phyloP scores from a whole-genome alignment of 1,140 invertebrate genomes.

The Eufriesea mexicana region DNA sequence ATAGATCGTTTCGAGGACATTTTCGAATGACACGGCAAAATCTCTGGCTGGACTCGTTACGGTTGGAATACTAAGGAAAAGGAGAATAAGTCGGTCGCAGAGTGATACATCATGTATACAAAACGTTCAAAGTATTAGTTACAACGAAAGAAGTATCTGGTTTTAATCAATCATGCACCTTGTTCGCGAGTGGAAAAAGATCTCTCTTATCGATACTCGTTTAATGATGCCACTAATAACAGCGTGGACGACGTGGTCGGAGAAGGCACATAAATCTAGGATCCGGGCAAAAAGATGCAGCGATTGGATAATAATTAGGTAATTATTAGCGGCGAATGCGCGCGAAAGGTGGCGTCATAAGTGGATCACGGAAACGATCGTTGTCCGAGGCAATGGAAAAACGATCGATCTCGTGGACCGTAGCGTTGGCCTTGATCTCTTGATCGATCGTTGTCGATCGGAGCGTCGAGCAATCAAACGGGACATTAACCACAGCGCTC shows the following conservation, averaged over 20 bases:
- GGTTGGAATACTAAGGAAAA: too few species aligned
- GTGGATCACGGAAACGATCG: conserved; percentile 51
- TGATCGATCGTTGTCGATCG: conserved; percentile 63
- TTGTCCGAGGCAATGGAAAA: conserved; percentile 41
- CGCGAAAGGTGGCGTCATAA: conserved; percentile 43
- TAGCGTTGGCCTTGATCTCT: conserved; percentile 56
- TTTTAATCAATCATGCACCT: not conserved
- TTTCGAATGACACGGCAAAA: too few species aligned
- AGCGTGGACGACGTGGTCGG: not conserved
- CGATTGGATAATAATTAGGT: conserved; percentile 47
- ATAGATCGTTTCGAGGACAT: not conserved
- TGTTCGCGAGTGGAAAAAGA: not conserved
- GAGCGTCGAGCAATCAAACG: conserved; percentile 78
- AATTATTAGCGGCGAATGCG: conserved; percentile 33
- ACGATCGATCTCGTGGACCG: conserved; percentile 29
- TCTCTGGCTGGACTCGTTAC: not conserved
- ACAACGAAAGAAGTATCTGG: not conserved
- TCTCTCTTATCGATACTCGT: not conserved
- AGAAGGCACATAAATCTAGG: not conserved
- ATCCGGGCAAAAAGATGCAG: not conserved
- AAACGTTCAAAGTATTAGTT: not conserved
- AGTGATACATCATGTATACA: not conserved
- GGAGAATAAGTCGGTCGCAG: not conserved
- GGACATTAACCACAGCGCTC: conserved; percentile 80
- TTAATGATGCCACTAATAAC: not conserved